Percentiles rank a stretch among this genome's conserved stretches.
These are phyloP conservation scores for Calypte anna DNA, from an alignment of 2,113 vertebrate genomes.

Conservation along the genomic window DNA sequence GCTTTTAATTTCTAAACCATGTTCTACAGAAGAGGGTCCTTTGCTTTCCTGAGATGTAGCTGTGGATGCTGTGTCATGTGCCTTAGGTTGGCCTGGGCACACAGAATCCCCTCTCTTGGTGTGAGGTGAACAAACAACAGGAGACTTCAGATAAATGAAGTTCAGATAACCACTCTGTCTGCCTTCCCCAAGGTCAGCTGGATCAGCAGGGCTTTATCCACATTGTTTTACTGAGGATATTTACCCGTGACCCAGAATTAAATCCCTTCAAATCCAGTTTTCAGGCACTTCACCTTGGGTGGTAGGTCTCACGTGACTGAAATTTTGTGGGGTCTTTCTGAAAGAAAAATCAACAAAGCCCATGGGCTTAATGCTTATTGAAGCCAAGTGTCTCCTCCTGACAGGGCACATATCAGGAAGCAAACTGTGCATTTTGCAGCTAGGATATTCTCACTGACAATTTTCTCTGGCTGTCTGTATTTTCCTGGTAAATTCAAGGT, in stretches of 20 bases:
- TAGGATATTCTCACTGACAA: background rate
- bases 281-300: background rate
- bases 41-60: background rate
- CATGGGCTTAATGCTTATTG: background rate
- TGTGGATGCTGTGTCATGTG: background rate
- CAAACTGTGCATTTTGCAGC: background rate
- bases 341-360: background rate
- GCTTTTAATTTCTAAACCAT: background rate
- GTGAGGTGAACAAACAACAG: conserved; percentile 33
- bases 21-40: background rate
- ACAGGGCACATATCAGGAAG: background rate
- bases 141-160: conserved; percentile 21
- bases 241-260: background rate
- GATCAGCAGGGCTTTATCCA: conserved; percentile 38
- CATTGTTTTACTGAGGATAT: background rate
- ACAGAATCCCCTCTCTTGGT: background rate
- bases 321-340: background rate
- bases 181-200: conserved; percentile 28
- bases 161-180: conserved; percentile 33
- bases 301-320: background rate
- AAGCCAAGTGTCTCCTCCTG: background rate
- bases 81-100: background rate
- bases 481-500: background rate
- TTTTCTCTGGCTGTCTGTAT: background rate
- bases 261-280: background rate